Base-by-base conservation (phyloP, 2,113 vertebrate species). In the Polypterus senegalus region DNA sequence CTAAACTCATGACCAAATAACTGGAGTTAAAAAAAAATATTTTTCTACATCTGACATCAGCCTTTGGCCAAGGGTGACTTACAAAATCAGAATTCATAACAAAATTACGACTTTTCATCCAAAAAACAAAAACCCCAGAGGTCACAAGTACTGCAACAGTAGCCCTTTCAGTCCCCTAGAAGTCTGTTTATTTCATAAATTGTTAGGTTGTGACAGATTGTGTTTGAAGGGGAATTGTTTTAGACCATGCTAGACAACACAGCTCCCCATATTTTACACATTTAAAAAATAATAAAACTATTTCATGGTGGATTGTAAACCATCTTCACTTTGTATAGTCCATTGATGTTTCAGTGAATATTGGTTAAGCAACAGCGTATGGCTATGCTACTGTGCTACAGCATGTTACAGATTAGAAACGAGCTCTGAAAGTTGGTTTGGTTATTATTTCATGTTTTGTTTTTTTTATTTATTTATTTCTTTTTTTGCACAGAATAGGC, bases 121-220 rank as follows among this genome's bases (percentile, higher is more conserved):
- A 27, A 27, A 83, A 81, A 85, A 79, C 70, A 79, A 74, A 79
- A 79, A 76, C 77, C 81, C 79, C 65, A 66, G 70, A 64, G 74
- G 74, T 77, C 73, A 79, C 82, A 69, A 79, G 75, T 74, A 81
- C 81, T 27, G 27, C 27, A 27, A 27, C 83, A 81, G 73, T 57
- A 80, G 81, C 80, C 75, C 81, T 74, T 65, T 51, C 70, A 80
- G 73, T 75, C 79, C 77, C 60, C 69, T 74, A 85, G 77, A 83
- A 79, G 78, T 78, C 72, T 81, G 77, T 84, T 85, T 84, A 84
- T 83, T 81, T 79, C 81, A 79, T 77, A 73, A 77, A 11, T 72
- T 76, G 78, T 84, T 83, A 82, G 75, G 74, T 73, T 75, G 77
- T 81, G 81, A 83, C 79, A 73, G 79, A 85, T 80, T 72, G 80